Evolutionary conservation across 2,797 vertebrate genomes (phyloP), one percentile per base, ranked within the genome.

Genomic region (Remorina albescens): DNA sequence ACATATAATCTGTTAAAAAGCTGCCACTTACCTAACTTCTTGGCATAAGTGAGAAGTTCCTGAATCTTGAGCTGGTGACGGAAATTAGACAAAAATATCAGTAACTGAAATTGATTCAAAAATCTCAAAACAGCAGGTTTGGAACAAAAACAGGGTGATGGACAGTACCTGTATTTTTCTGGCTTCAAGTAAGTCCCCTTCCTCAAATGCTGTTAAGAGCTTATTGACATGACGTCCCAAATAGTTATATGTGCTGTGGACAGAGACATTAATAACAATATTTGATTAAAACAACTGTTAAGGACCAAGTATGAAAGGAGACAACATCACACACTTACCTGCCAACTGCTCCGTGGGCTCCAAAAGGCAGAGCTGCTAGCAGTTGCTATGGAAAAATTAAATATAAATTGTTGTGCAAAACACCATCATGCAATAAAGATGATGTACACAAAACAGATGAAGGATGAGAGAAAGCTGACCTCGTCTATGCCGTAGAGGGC

Each of bases 401-500:
- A 68, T 2, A 13, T 23, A 42, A 6, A 28, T 26, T 7, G 11
- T 68, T 63, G 62, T 19, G 19, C 28, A 71, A 58, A n/a, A 46
- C 0, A 9, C 16, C 21, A 57, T 18, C 23, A 46, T 18, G 26
- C 0, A 16, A 41, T 1, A 51, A 50, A 44, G 32, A 34, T 28
- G 36, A 49, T 42, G 34, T 19, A 41, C 26, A n/a, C 54, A 49
- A 61, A 75, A 2, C 21, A 65, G 51, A 53, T 0, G 49, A 44
- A 54, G 41, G 30, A 1, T 49, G 8, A 21, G 34, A 25, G 41
- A 69, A 8, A 58, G 28, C 80, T 93, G 86, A 98, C 98, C 96
- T 99, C 98, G 61, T 99, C 98, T 19, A 98, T 80, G 0, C 98
- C 98, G 36, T 95, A 99, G 18, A 99, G 93, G 71, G 97, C 54